Percentiles rank a stretch among this genome's conserved stretches.
phyloP scores from a whole-genome alignment of 2,797 vertebrate species.

The Iguana delicatissima region DNA sequence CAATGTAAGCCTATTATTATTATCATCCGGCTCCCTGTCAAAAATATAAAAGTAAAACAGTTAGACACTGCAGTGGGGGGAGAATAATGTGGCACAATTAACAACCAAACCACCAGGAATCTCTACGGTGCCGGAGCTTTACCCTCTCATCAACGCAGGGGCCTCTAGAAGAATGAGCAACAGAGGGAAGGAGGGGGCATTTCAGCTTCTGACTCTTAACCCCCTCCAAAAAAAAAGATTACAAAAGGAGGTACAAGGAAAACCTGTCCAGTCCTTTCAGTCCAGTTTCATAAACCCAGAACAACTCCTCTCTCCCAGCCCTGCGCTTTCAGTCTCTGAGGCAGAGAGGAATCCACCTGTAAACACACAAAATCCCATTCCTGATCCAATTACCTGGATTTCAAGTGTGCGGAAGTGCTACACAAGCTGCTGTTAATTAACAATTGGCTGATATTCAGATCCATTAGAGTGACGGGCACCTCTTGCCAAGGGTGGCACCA shows the following conservation, averaged over 20 bases:
- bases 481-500: no score
- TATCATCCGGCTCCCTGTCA: slow-evolving; percentile 58
- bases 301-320: background rate
- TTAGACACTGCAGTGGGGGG: background rate
- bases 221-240: background rate
- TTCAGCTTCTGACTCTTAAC: background rate
- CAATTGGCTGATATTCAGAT: background rate
- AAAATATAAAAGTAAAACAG: slow-evolving; percentile 58
- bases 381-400: no score
- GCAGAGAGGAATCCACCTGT: no score
- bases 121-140: fast-evolving
- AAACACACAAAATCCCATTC: background rate
- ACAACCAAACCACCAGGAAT: background rate
- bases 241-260: no score
- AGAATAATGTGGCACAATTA: slow-evolving; percentile 17
- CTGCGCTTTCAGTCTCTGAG: background rate
- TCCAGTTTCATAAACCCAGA: background rate
- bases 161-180: background rate
- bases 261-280: no score
- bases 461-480: no score
- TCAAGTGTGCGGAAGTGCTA: background rate
- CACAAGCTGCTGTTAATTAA: no score
- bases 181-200: background rate
- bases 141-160: fast-evolving
- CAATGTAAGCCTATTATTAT: slow-evolving; percentile 67